phyloP scores from a whole-genome alignment of 2,113 vertebrate species.

The Piprites chloris region DNA sequence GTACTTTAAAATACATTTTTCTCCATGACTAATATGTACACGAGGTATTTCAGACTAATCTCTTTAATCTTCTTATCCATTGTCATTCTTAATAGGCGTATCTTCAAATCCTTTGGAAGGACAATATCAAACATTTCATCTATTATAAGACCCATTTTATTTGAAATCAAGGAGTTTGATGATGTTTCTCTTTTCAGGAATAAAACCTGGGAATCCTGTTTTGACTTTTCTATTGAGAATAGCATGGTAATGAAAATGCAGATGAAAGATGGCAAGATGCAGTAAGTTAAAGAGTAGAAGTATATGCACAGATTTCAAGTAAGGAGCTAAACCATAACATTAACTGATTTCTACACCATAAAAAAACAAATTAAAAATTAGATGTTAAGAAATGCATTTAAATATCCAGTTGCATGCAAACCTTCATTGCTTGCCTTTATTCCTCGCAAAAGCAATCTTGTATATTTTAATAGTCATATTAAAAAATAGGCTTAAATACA shows the following conservation, averaged over 20 bases:
- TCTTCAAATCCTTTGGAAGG: neutral
- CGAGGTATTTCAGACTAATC: neutral
- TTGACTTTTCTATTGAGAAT: neutral
- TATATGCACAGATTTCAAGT: neutral
- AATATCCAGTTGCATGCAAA: neutral
- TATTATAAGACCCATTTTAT: neutral
- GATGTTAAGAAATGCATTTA: neutral
- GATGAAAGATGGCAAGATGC: neutral
- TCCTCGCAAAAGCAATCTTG: neutral
- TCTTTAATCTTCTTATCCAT: neutral
- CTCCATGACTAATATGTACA: neutral
- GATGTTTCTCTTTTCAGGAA: neutral
- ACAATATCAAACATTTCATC: neutral
- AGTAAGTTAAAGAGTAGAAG: neutral
- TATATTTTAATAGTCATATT: neutral
- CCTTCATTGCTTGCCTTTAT: neutral
- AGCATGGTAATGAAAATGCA: neutral
- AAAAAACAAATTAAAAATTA: neutral
- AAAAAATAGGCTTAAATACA: neutral
- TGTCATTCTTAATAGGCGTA: neutral
- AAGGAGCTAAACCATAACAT: neutral
- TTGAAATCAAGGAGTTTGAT: neutral
- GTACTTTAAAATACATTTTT: neutral
- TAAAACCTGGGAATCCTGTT: neutral
- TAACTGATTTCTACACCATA: neutral